Evolutionary conservation across 2,113 vertebrate genomes (phyloP).

Genomic region (Ariopsis seemanni): DNA sequence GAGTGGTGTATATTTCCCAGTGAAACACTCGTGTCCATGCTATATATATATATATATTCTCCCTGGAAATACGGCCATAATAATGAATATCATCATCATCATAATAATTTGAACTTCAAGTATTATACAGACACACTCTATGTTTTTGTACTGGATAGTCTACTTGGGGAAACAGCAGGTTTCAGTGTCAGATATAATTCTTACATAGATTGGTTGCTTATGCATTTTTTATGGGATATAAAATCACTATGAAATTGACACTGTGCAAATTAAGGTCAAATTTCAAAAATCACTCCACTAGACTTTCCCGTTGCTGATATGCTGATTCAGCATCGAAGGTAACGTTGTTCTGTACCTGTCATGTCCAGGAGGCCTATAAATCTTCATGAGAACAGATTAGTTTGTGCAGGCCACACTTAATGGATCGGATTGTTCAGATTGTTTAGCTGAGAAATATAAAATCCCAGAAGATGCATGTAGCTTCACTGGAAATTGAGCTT

Average conservation of each 20-base stretch:
- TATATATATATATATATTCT: neutral
- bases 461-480: neutral
- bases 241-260: too few relatives aligned
- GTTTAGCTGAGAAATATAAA: neutral
- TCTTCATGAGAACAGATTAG: neutral
- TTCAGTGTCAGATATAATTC: neutral
- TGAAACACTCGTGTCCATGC: too few relatives aligned
- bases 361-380: neutral
- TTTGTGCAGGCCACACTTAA: neutral
- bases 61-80: neutral
- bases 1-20: too few relatives aligned
- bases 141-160: neutral
- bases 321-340: neutral
- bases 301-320: neutral
- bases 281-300: neutral
- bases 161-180: neutral
- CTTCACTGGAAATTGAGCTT: neutral
- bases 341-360: neutral
- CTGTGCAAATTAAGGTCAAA: neutral
- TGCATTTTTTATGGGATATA: neutral
- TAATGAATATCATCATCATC: neutral
- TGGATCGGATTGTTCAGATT: neutral
- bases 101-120: neutral
- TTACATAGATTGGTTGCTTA: neutral
- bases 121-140: neutral